A percentile compares a stretch with the other conserved stretches of the same genome.
Conservation (phyloP, 1,140 invertebrate genomes). For the Sogatella furcifera region DNA sequence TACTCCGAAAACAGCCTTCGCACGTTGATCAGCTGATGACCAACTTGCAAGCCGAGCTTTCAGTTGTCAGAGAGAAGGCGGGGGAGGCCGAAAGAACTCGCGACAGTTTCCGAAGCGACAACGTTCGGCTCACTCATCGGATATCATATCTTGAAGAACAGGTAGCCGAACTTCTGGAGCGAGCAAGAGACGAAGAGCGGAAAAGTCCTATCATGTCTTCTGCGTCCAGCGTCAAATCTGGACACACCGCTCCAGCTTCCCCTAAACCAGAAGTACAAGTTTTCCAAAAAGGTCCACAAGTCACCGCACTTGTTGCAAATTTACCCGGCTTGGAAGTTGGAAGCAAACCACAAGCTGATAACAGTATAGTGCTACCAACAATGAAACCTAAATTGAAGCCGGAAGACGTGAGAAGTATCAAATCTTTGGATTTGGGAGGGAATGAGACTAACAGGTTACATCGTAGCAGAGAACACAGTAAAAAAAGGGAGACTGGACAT, state of each 20-base stretch:
- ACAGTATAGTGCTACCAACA: conserved; percentile 23
- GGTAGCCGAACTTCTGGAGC: conserved; percentile 51
- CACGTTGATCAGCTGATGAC: conserved; percentile 26
- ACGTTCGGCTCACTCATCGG: conserved; percentile 70
- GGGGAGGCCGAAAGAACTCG: conserved; percentile 48
- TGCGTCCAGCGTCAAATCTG: conserved; percentile 25
- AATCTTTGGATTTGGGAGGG: conserved; percentile 16
- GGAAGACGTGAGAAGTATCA: conserved; percentile 11
- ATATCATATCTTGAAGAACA: conserved; percentile 84
- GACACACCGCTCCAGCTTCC: conserved; percentile 19
- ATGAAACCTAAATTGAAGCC: conserved; percentile 30
- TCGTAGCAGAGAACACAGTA: conserved; percentile 9
- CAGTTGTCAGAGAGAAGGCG: conserved; percentile 41
- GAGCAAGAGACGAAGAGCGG: conserved; percentile 10
- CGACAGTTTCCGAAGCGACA: conserved; percentile 55
- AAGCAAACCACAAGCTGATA: conserved; percentile 22
- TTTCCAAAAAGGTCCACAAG: conserved; percentile 48
- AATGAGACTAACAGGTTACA: background rate
- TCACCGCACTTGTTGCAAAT: conserved; percentile 42
- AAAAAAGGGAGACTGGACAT: background rate
- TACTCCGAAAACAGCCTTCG: conserved; percentile 38
- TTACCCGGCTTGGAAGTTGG: conserved; percentile 43
- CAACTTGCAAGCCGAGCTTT: conserved; percentile 40
- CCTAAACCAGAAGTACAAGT: conserved; percentile 42
- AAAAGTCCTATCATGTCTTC: conserved; percentile 15